Percentiles rank a stretch among this genome's conserved stretches.
Conservation (phyloP, 2,888 invertebrate species). For the Conistra vaccinii region DNA sequence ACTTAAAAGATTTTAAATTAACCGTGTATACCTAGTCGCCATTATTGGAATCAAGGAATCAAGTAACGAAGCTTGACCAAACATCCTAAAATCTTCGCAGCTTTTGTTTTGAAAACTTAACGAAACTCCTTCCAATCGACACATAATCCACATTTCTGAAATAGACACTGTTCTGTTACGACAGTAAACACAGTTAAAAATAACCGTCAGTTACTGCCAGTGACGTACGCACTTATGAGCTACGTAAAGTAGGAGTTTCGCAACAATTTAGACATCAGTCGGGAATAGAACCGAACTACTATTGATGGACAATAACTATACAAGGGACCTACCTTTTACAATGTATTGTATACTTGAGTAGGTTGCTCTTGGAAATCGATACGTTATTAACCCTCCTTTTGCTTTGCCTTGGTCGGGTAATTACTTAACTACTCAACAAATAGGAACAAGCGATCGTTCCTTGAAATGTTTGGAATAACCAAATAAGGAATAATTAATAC, state of each 20-base stretch:
- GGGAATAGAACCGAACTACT: constrained; percentile 47
- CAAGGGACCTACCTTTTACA: constrained; percentile 2
- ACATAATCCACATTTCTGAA: constrained; percentile 55
- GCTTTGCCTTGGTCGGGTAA: neutral
- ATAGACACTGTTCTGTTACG: constrained; percentile 65
- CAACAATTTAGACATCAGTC: constrained; percentile 47
- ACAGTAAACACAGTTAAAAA: constrained; percentile 70
- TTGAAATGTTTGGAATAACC: neutral
- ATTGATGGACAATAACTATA: constrained; percentile 32
- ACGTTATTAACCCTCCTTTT: neutral
- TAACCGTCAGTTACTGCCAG: constrained; percentile 66
- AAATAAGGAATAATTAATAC: neutral
- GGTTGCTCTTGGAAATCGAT: neutral
- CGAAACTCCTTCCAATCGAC: constrained; percentile 49
- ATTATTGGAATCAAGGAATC: neutral
- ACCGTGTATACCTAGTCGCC: neutral
- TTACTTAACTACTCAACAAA: neutral
- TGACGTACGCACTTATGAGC: constrained; percentile 63
- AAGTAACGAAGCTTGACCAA: constrained; percentile 13
- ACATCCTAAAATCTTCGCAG: constrained; percentile 8
- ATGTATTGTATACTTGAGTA: neutral
- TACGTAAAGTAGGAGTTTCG: constrained; percentile 62
- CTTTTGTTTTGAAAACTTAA: constrained; percentile 39
- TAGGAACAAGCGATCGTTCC: neutral
- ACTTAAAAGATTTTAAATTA: neutral